Percentiles rank a stretch among this genome's conserved stretches.
phyloP scores from a whole-genome alignment of 2,888 invertebrate genomes.

The Athalia rosae region DNA sequence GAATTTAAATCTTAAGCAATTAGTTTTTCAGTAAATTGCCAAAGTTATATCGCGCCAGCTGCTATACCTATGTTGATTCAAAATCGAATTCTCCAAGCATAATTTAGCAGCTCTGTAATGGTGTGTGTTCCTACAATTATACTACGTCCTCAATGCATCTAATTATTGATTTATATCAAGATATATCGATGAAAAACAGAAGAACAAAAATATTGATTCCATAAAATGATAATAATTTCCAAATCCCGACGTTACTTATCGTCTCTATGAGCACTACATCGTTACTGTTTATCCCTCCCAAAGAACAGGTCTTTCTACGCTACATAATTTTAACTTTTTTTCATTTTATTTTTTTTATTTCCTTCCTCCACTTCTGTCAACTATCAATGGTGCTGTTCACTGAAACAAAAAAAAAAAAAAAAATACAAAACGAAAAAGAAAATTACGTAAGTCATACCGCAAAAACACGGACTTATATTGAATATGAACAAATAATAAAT shows the following conservation, averaged over 20 bases:
- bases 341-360: too few relatives aligned
- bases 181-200: neutral
- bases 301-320: neutral
- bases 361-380: constrained; percentile 10
- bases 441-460: constrained; percentile 21
- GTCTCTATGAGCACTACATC: neutral
- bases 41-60: constrained; percentile 28
- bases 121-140: constrained; percentile 42
- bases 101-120: constrained; percentile 28
- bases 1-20: constrained; percentile 19
- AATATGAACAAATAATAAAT: constrained; percentile 44
- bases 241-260: too few relatives aligned
- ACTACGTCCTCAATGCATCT: neutral
- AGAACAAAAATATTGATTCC: neutral
- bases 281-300: neutral
- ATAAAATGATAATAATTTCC: too few relatives aligned
- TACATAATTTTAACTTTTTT: neutral
- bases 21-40: constrained; percentile 20
- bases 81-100: constrained; percentile 24
- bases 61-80: constrained; percentile 13
- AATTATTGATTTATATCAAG: neutral
- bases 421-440: constrained; percentile 45
- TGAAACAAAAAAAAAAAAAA: constrained; percentile 48
- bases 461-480: constrained; percentile 30
- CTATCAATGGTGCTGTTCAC: constrained; percentile 58